These are phyloP conservation scores for Proterorhinus semilunaris DNA, from an alignment of 2,113 vertebrate species.

Conservation along the genomic window DNA sequence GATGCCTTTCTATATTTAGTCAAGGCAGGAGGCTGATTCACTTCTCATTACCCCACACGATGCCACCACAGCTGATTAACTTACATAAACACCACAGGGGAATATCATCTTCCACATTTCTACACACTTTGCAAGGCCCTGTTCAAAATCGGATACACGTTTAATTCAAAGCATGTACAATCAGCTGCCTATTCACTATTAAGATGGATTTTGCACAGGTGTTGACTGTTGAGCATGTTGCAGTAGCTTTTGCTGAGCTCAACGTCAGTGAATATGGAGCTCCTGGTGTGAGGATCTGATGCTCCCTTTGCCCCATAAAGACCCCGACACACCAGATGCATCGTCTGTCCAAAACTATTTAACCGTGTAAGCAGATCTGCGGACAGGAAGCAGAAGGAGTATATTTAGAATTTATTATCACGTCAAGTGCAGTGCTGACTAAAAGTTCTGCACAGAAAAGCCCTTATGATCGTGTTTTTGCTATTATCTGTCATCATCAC, in stretches of 20 bases:
- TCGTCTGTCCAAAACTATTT: slow-evolving; percentile 43
- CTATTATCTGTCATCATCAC: too few species aligned
- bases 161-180: slow-evolving; percentile 1
- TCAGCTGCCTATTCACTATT: background rate
- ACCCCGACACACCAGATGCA: slow-evolving; percentile 47
- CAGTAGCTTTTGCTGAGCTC: slow-evolving; percentile 21
- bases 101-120: slow-evolving; percentile 9
- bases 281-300: slow-evolving; percentile 30
- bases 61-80: slow-evolving; percentile 38
- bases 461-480: too few species aligned
- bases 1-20: slow-evolving; percentile 68
- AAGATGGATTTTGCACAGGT: slow-evolving; percentile 21
- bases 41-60: slow-evolving; percentile 37
- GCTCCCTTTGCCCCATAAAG: slow-evolving; percentile 21
- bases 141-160: background rate
- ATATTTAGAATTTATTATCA: slow-evolving; percentile 72
- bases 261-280: slow-evolving; percentile 1
- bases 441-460: background rate
- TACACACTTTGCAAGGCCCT: background rate
- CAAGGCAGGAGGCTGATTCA: slow-evolving; percentile 37
- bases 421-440: slow-evolving; percentile 46
- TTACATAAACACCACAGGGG: slow-evolving; percentile 25
- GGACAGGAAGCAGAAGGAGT: slow-evolving; percentile 63
- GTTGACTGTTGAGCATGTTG: slow-evolving; percentile 22
- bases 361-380: slow-evolving; percentile 66